These are phyloP conservation scores for Pyralis farinalis DNA, from an alignment of 2,888 invertebrate genomes.

Conservation along the genomic window DNA sequence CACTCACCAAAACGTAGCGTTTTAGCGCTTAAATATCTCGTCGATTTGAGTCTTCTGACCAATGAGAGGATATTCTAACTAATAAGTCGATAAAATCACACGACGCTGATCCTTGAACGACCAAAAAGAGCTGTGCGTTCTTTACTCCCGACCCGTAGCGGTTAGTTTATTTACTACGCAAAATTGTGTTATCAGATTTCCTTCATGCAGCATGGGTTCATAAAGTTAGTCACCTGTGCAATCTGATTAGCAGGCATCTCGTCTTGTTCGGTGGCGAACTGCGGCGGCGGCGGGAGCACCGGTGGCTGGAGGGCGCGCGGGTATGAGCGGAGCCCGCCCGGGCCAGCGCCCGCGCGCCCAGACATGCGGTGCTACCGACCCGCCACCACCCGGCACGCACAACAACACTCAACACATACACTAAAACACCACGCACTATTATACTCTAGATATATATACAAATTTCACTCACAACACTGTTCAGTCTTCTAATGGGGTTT, in stretches of 20 bases:
- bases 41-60: too few species aligned
- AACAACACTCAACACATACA: slow-evolving; percentile 25
- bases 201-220: too few species aligned
- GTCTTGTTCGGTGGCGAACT: slow-evolving; percentile 67
- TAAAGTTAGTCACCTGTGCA: slow-evolving; percentile 54
- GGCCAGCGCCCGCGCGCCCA: slow-evolving; percentile 74
- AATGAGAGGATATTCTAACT: too few species aligned
- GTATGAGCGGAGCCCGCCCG: slow-evolving; percentile 72
- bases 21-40: too few species aligned
- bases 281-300: slow-evolving; percentile 70
- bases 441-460: too few species aligned
- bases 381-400: slow-evolving; percentile 43
- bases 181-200: too few species aligned
- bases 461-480: not conserved
- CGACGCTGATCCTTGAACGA: too few species aligned
- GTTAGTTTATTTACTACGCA: too few species aligned
- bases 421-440: slow-evolving; percentile 5
- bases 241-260: slow-evolving; percentile 77
- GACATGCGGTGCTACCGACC: slow-evolving; percentile 68
- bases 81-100: too few species aligned
- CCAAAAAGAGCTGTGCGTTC: too few species aligned
- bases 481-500: not conserved
- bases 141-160: too few species aligned
- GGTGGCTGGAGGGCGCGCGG: slow-evolving; percentile 75
- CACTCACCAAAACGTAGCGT: too few species aligned